phyloP scores from a whole-genome alignment of 2,888 invertebrate genomes.

The Drosophila quinaria region DNA sequence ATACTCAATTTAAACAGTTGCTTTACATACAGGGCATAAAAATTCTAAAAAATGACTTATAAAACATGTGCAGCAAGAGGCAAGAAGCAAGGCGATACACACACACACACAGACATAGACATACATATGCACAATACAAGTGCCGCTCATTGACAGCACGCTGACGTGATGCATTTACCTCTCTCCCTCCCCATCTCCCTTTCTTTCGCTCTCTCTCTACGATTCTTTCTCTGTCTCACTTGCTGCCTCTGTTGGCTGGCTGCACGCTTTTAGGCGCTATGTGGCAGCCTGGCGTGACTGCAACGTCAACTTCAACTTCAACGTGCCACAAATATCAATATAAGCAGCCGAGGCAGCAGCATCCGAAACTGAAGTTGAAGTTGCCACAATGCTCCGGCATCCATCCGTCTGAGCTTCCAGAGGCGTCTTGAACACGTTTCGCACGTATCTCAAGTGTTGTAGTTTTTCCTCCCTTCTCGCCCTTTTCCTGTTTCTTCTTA shows the following conservation, averaged over 20 bases:
- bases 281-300: conserved; percentile 42
- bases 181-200: conserved; percentile 3
- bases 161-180: conserved; percentile 76
- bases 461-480: conserved; percentile 36
- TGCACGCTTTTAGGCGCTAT: conserved; percentile 71
- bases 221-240: neutral
- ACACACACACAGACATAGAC: neutral
- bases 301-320: conserved; percentile 66
- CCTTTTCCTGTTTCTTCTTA: neutral
- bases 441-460: conserved; percentile 75
- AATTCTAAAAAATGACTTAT: conserved; percentile 66
- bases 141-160: conserved; percentile 76
- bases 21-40: conserved; percentile 24
- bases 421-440: conserved; percentile 74
- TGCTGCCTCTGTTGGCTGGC: conserved; percentile 39
- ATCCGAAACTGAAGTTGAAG: conserved; percentile 26
- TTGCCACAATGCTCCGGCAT: neutral
- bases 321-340: conserved; percentile 80
- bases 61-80: conserved; percentile 55
- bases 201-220: neutral
- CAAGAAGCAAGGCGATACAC: neutral
- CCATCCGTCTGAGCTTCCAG: conserved; percentile 31
- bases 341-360: conserved; percentile 18
- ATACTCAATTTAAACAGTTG: conserved; percentile 9
- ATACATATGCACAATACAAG: conserved; percentile 51